These are phyloP conservation scores for Carassius gibelio DNA, from an alignment of 2,113 vertebrate species.

Conservation along the genomic window DNA sequence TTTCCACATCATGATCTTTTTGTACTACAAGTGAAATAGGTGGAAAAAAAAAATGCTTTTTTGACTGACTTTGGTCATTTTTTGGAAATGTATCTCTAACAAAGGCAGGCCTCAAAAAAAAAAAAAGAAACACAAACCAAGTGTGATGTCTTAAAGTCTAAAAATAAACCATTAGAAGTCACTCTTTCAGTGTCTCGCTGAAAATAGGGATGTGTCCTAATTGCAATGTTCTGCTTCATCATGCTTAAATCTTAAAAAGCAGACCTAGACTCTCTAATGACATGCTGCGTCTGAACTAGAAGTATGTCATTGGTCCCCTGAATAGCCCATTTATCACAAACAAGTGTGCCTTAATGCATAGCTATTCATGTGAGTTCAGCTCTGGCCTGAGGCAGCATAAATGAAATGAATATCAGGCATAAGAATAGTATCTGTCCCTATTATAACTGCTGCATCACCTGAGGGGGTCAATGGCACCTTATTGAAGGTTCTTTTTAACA, in stretches of 20 bases:
- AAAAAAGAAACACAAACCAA: not conserved
- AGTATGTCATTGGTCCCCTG: not conserved
- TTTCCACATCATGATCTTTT: not conserved
- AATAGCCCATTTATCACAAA: slow-evolving; percentile 19
- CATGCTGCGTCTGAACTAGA: not conserved
- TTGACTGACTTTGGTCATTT: not conserved
- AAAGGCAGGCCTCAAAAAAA: slow-evolving; percentile 2
- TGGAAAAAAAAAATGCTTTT: not conserved
- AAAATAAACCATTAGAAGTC: slow-evolving; percentile 31
- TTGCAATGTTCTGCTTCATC: slow-evolving; percentile 20
- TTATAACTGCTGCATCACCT: slow-evolving; percentile 60
- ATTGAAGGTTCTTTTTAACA: slow-evolving; percentile 62
- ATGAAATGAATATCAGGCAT: not conserved
- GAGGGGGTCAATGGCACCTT: slow-evolving; percentile 63
- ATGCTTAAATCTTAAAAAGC: not conserved
- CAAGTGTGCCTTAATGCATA: slow-evolving; percentile 1
- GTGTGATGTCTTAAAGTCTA: slow-evolving; percentile 6
- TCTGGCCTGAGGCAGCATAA: not conserved
- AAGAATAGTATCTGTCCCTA: slow-evolving; percentile 11
- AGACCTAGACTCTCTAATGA: slow-evolving; percentile 8
- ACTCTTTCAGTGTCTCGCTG: not conserved
- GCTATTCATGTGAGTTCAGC: not conserved
- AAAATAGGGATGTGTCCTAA: slow-evolving; percentile 24
- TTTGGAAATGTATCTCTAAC: not conserved
- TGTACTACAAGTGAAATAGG: not conserved